These are phyloP conservation scores for Diabrotica balteata DNA, from an alignment of 2,888 invertebrate species.

Conservation along the genomic window DNA sequence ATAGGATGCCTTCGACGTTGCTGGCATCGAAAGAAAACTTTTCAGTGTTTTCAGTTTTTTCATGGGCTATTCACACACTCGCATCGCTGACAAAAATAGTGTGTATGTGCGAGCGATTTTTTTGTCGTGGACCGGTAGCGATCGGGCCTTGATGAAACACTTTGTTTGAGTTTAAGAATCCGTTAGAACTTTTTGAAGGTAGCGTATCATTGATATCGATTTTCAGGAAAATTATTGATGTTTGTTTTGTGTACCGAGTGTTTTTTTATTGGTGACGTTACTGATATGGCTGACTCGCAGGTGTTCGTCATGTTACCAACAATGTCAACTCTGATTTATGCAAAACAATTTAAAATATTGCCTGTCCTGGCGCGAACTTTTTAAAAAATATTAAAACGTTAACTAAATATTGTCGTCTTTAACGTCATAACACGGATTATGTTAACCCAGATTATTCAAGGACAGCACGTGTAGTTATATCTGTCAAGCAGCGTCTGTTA, in stretches of 20 bases:
- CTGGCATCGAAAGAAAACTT: conserved; percentile 40
- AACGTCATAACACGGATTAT: no score
- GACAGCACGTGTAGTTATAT: no score
- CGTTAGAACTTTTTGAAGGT: conserved; percentile 31
- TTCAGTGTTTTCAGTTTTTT: conserved; percentile 39
- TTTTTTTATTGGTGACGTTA: conserved; percentile 2
- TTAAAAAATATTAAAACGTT: no score
- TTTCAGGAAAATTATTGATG: conserved; percentile 8
- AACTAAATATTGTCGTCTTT: no score
- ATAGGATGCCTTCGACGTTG: conserved; percentile 44
- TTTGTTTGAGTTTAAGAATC: conserved; percentile 3
- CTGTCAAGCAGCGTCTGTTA: no score
- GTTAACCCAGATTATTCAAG: no score
- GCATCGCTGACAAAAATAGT: conserved; percentile 32
- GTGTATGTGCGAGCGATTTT: conserved; percentile 18
- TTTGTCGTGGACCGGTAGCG: conserved; percentile 7
- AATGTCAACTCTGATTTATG: no score
- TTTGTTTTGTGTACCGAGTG: conserved; percentile 15
- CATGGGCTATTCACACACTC: conserved; percentile 26
- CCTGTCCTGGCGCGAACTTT: no score
- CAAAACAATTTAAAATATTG: no score
- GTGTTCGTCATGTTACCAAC: background rate
- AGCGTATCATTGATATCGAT: conserved; percentile 34
- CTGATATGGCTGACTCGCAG: background rate
- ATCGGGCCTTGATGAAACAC: conserved; percentile 12